Percentiles rank a stretch among this genome's conserved stretches.
Conservation (phyloP, 2,797 vertebrate species). For the Myripristis murdjan region DNA sequence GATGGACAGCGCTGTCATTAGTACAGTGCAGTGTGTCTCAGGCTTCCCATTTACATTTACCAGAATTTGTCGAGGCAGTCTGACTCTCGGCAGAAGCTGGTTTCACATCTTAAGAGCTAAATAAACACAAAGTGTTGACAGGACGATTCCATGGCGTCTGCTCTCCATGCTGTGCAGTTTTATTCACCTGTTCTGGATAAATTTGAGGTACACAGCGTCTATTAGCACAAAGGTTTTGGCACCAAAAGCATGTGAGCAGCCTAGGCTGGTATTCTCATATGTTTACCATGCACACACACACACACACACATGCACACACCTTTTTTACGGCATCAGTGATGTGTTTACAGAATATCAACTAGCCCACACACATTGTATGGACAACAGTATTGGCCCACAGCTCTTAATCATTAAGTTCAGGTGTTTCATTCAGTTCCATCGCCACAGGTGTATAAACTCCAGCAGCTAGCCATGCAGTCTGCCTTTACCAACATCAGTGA, state of each 20-base stretch:
- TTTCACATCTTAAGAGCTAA: background rate
- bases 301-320: too few species aligned
- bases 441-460: too few species aligned
- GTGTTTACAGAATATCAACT: too few species aligned
- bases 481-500: too few species aligned
- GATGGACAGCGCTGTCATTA: slow-evolving; percentile 8
- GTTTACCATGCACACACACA: too few species aligned
- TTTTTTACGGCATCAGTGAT: too few species aligned
- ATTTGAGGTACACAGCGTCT: background rate
- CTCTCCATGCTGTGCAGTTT: background rate
- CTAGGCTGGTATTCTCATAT: background rate
- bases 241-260: background rate
- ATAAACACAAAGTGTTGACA: background rate
- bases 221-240: background rate
- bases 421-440: too few species aligned
- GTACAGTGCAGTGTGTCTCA: background rate
- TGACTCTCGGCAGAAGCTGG: background rate
- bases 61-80: background rate
- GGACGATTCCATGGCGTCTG: background rate
- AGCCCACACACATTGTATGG: too few species aligned
- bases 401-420: too few species aligned
- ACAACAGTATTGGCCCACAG: too few species aligned
- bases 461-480: too few species aligned
- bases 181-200: background rate
- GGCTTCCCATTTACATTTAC: background rate